Evolutionary conservation across 2,113 vertebrate genomes (phyloP).

Genomic region (Caranx melampygus): DNA sequence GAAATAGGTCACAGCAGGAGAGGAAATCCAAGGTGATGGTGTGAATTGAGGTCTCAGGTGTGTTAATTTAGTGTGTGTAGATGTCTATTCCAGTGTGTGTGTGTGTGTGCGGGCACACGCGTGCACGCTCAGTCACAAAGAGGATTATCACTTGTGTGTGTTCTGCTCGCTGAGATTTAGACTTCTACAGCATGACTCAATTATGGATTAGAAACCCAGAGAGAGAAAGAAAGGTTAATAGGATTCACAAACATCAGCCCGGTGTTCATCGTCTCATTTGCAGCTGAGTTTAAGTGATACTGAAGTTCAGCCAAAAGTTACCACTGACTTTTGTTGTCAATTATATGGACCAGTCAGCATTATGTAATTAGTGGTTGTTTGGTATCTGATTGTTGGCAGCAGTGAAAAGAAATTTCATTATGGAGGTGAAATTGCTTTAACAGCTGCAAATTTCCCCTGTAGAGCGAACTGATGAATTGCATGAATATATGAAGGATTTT

Average conservation of each 20-base stretch:
- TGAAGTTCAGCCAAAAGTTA: neutral
- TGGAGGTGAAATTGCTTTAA: neutral
- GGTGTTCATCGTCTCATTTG: slow-evolving; percentile 43
- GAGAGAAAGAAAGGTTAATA: slow-evolving; percentile 71
- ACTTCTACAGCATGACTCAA: slow-evolving; percentile 77
- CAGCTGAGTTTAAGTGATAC: slow-evolving; percentile 22
- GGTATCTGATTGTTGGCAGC: neutral
- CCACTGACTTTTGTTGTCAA: neutral
- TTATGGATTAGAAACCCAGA: slow-evolving; percentile 77
- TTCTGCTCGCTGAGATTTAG: slow-evolving; percentile 73
- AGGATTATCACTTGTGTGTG: slow-evolving; percentile 78
- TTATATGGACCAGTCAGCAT: neutral
- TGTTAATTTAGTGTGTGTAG: slow-evolving; percentile 42
- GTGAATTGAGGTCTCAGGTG: slow-evolving; percentile 44
- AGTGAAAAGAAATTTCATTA: neutral
- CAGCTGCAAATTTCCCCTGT: neutral
- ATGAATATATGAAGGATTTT: too few relatives aligned
- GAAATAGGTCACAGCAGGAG: slow-evolving; percentile 48
- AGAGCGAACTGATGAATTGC: too few relatives aligned
- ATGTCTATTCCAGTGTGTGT: slow-evolving; percentile 22
- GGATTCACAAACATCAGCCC: slow-evolving; percentile 63
- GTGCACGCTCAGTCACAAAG: slow-evolving; percentile 57
- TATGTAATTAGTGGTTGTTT: neutral
- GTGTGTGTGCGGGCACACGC: slow-evolving; percentile 31
- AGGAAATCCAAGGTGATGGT: slow-evolving; percentile 37